Evolutionary conservation across 2,888 invertebrate genomes (phyloP).

Genomic region (Eucera pruinosa): DNA sequence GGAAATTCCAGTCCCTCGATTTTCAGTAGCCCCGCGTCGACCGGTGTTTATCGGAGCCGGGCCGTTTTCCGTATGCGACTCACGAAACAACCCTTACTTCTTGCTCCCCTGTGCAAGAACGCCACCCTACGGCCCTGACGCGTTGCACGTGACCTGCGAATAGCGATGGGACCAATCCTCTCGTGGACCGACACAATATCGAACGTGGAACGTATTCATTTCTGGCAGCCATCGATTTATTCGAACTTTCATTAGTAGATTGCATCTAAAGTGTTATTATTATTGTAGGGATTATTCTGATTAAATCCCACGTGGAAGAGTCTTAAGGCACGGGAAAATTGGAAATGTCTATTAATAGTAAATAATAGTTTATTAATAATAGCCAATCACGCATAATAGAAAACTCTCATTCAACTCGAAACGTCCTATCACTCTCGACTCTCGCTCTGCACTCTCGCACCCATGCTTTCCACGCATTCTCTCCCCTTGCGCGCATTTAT

Average conservation of each 20-base stretch:
- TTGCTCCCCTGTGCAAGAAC: slow-evolving; percentile 45
- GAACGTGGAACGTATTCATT: slow-evolving; percentile 31
- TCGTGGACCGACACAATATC: slow-evolving; percentile 7
- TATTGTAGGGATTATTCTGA: too few species aligned
- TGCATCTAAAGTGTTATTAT: background rate
- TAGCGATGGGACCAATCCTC: slow-evolving; percentile 46
- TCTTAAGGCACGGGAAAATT: too few species aligned
- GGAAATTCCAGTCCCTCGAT: slow-evolving; percentile 60
- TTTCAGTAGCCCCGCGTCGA: slow-evolving; percentile 61
- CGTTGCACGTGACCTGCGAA: slow-evolving; percentile 63
- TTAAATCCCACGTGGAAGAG: too few species aligned
- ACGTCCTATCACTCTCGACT: too few species aligned
- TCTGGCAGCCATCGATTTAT: slow-evolving; percentile 10
- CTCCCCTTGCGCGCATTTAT: too few species aligned
- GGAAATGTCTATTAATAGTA: too few species aligned
- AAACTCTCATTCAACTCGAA: too few species aligned
- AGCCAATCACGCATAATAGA: too few species aligned
- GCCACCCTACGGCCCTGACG: slow-evolving; percentile 58
- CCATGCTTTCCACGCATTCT: too few species aligned
- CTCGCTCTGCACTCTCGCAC: too few species aligned
- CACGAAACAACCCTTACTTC: slow-evolving; percentile 72
- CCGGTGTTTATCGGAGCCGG: slow-evolving; percentile 75
- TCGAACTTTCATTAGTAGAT: background rate
- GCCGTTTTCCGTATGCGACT: slow-evolving; percentile 72
- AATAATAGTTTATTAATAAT: too few species aligned